Evolutionary conservation across 2,797 vertebrate genomes (phyloP).

Genomic region (Tadarida brasiliensis): DNA sequence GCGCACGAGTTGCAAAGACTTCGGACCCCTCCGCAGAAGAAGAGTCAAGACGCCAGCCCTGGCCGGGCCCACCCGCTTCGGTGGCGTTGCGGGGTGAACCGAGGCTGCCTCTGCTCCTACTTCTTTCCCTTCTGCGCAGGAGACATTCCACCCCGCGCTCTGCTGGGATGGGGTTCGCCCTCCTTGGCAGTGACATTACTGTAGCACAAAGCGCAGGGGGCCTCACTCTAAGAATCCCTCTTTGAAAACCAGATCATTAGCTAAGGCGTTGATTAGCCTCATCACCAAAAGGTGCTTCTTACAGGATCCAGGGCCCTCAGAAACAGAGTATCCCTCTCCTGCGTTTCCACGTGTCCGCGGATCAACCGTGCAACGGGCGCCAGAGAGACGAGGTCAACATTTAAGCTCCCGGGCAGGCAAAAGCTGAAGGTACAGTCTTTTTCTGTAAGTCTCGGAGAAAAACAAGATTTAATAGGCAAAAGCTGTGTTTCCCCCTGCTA

Average conservation of each 20-base stretch:
- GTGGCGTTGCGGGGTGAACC: fast-evolving
- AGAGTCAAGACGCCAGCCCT: no score
- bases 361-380: not conserved
- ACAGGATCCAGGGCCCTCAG: fast-evolving
- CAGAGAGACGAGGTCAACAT: not conserved
- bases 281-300: not conserved
- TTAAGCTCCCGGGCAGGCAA: not conserved
- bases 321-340: fast-evolving
- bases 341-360: not conserved
- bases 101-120: no score
- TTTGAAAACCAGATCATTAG: no score
- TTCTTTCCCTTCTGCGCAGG: not conserved
- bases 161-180: not conserved
- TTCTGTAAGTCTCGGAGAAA: not conserved
- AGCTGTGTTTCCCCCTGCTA: not conserved
- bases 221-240: not conserved
- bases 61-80: no score
- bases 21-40: no score
- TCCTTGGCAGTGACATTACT: not conserved
- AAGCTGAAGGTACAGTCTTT: not conserved
- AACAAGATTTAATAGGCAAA: not conserved
- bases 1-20: no score
- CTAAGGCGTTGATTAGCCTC: not conserved
- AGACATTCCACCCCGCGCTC: not conserved
- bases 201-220: not conserved